Evolutionary conservation across 2,888 invertebrate species (phyloP).

Genomic region (Leptothorax acervorum): DNA sequence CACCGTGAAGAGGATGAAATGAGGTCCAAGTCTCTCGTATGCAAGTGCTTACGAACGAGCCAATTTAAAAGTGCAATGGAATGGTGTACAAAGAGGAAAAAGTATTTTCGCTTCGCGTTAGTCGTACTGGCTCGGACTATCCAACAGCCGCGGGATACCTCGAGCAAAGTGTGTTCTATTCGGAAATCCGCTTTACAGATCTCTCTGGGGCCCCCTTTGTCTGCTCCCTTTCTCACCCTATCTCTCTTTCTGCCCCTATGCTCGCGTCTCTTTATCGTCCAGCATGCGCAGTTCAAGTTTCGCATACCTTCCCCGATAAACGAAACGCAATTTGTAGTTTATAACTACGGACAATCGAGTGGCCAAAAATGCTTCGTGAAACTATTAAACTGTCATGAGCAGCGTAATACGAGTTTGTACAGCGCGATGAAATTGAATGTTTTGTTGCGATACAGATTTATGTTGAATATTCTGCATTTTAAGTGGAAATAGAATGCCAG

Average conservation of each 20-base stretch:
- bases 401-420: constrained; percentile 11
- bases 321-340: constrained; percentile 54
- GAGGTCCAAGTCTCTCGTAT: constrained; percentile 44
- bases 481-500: background rate
- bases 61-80: constrained; percentile 67
- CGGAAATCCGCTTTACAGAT: constrained; percentile 57
- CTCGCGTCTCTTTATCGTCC: constrained; percentile 42
- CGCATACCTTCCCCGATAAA: constrained; percentile 47
- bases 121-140: constrained; percentile 42
- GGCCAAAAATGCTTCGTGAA: constrained; percentile 14
- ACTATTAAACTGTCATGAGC: constrained; percentile 39
- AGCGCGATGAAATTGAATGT: constrained; percentile 6
- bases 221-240: constrained; percentile 24
- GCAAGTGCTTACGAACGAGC: constrained; percentile 63
- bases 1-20: constrained; percentile 1
- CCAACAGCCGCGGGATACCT: constrained; percentile 51
- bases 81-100: constrained; percentile 54
- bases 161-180: constrained; percentile 54
- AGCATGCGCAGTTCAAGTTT: constrained; percentile 24
- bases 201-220: constrained; percentile 39
- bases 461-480: background rate
- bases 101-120: constrained; percentile 59
- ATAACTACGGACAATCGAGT: constrained; percentile 26
- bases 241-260: background rate
- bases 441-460: constrained; percentile 14